Evolutionary conservation across 2,797 vertebrate genomes (phyloP), one percentile per base, ranked within the genome.

Genomic region (Oreortyx pictus): DNA sequence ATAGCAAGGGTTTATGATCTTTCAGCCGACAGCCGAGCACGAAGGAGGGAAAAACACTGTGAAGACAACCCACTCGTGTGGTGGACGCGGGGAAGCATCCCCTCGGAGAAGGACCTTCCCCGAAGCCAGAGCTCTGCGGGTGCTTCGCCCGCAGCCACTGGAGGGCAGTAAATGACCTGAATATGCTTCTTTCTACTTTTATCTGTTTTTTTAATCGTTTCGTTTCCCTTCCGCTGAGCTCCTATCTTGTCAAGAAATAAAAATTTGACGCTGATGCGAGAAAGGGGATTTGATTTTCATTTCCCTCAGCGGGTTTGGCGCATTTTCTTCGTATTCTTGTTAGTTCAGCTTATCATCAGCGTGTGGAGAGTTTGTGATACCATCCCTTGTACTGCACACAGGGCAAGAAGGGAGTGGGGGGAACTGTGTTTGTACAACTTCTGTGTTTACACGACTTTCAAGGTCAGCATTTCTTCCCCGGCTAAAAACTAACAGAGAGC

Each of bases 91-190:
- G 88, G 90, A 75, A 83, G 81, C 6, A 8, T 50, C 52, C 47
- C 73, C 60, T 84, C 94, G 77, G 73, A n/a, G 5, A 83, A 75
- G 29, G 5, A 47, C 37, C 56, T 86, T 64, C 78, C 80, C 59
- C 81, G 70, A 94, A 94, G 39, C 64, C 25, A 73, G 59, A 62
- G 66, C 72, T 86, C 47, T 46, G 70, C 57, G 41, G 91, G 49
- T 74, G 59, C 82, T 91, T 61, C 44, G 59, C 73, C 20, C 24
- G 15, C 24, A 60, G 75, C 97, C 98, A 97, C 97, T 17, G 96
- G 98, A 97, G 97, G 97, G 98, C 97, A 98, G 97, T 97, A 97
- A 92, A 97, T 95, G 97, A 97, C 88, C 97, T 97, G 92, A 66
- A 68, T 95, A 93, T 95, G 67, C 9, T 3, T 56, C 39, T 41